Conservation (phyloP, 30 jellyfish, hydroid and myxozoan genomes). For the Aurelia aurita complex sp. Pacific region DNA sequence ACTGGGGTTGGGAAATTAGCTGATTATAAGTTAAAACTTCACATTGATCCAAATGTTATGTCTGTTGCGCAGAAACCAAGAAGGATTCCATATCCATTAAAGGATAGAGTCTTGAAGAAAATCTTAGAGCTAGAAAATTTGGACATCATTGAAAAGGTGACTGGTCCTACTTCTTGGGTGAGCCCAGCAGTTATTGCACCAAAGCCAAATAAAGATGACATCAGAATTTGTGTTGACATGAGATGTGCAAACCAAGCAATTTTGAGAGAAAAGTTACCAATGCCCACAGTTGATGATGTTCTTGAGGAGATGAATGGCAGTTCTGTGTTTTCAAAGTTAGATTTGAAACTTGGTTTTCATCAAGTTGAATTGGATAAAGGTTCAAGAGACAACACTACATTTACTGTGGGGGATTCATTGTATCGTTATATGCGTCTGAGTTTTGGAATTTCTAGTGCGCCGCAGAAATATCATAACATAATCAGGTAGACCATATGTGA, state of each 20-base stretch:
- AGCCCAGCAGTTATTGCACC: neutral
- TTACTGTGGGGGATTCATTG: neutral
- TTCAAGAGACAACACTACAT: too few species aligned
- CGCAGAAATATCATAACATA: neutral
- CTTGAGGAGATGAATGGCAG: slow-evolving; percentile 2
- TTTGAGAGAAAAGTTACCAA: neutral
- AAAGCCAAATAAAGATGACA: neutral
- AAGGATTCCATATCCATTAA: neutral
- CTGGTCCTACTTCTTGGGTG: slow-evolving; percentile 7
- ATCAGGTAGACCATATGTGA: neutral
- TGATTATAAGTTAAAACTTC: too few species aligned
- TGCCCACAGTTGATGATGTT: neutral
- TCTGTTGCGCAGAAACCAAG: neutral
- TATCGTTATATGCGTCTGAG: neutral
- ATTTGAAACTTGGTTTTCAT: too few species aligned
- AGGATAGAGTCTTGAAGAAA: neutral
- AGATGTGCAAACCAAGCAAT: too few species aligned
- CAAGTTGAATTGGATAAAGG: too few species aligned
- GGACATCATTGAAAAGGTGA: neutral
- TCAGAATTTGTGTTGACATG: slow-evolving; percentile 2
- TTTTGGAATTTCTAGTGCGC: neutral
- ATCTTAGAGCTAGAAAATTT: too few species aligned
- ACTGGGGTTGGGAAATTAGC: too few species aligned
- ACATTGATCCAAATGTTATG: too few species aligned
- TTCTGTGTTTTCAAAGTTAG: neutral